Base-by-base conservation (phyloP, 1,140 invertebrate genomes). In the Dreissena rostriformis region DNA sequence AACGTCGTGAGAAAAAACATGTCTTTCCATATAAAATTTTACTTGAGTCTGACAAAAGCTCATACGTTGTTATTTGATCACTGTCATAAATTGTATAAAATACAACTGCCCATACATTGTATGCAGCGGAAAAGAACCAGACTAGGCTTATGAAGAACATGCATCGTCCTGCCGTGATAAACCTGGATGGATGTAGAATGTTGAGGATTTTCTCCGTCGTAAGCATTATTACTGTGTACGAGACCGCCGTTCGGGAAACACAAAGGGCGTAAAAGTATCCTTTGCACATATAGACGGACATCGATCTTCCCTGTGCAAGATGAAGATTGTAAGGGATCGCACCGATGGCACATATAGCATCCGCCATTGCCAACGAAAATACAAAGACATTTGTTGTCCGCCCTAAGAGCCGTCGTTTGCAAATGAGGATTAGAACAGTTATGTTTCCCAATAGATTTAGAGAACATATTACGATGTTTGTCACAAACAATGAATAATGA, bases 141-240 rank as follows among this genome's bases (percentile, higher is more conserved):
- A 84, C 70, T 0, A 84, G 29, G 52, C 57, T 84, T 11, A 84
- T 84, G 68, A 84, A 84, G 55, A 84, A 84, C 82, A 84, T 73
- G 65, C 82, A 84, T 19, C 82, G 39, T 19, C 82, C 82, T 15
- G 82, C 82, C 1, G 82, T 84, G 11, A 84, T 79, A 24, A 79
- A 75, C 17, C 82, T 19, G 15, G 81, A 67, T 22, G 81, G 81
- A 17, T 83, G 81, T 7, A 83, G 26, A 29, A 83, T 83, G 39
- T 83, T 83, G 24, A 83, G 49, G 19, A 83, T 76, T 67, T 84
- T 84, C 39, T 79, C 82, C n/a, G 82, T 84, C 12, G 82, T 78
- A 17, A 78, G 55, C 12, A 79, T 22, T 14, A 72, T 65, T 1
- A 84, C 76, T n/a, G 82, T 84, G 28, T 84, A 84, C 11, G 76